These are phyloP conservation scores for Australoheros facetus DNA, from an alignment of 2,797 vertebrate species.

Conservation along the genomic window DNA sequence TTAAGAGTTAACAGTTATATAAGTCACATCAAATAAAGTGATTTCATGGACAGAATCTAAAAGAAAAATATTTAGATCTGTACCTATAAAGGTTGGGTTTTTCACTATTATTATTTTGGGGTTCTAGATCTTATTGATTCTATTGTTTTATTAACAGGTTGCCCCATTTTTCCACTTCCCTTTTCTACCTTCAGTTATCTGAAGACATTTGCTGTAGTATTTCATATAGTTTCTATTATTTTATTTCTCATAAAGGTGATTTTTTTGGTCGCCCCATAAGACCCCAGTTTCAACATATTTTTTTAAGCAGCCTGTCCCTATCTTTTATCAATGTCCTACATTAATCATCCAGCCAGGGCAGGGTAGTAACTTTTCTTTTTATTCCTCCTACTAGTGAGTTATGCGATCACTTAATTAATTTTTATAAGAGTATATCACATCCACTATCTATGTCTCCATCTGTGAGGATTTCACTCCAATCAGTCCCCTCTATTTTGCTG, in stretches of 20 bases:
- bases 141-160: neutral
- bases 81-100: neutral
- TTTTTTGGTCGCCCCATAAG: neutral
- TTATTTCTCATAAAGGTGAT: neutral
- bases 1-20: neutral
- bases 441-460: conserved; percentile 1
- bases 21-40: neutral
- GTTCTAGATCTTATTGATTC: neutral
- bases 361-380: neutral
- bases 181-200: neutral
- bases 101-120: neutral
- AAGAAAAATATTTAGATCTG: no score
- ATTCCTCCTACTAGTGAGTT: neutral
- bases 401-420: neutral
- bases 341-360: neutral
- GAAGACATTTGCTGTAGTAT: neutral
- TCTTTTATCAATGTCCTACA: neutral
- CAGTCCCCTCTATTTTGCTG: neutral
- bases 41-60: neutral
- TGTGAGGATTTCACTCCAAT: neutral
- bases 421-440: neutral
- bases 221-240: neutral
- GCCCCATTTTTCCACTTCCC: neutral
- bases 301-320: neutral
- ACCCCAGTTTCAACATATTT: neutral